Percentiles rank a stretch among this genome's conserved stretches.
These are phyloP conservation scores for Anguilla megastoma DNA, from an alignment of 2,797 vertebrate species.

Conservation along the genomic window DNA sequence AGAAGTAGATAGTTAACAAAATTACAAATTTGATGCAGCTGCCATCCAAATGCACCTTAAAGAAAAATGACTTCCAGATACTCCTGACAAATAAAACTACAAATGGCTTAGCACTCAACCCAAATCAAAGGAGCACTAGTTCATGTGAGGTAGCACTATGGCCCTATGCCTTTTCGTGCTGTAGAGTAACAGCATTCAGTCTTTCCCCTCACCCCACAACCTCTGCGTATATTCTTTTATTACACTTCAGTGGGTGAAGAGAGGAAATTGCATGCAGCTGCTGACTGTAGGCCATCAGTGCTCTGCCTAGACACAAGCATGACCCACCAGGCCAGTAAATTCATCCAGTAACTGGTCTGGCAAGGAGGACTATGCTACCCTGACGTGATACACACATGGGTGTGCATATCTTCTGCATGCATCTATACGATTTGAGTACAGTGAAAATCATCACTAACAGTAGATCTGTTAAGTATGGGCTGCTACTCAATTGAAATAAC, in stretches of 20 bases:
- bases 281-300: slow-evolving; percentile 75
- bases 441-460: neutral
- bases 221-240: slow-evolving; percentile 86
- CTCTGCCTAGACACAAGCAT: slow-evolving; percentile 73
- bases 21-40: neutral
- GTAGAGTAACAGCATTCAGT: slow-evolving; percentile 77
- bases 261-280: slow-evolving; percentile 85
- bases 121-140: slow-evolving; percentile 82
- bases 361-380: slow-evolving; percentile 63
- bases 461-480: neutral
- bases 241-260: slow-evolving; percentile 85
- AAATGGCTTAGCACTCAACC: slow-evolving; percentile 81
- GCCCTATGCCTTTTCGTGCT: slow-evolving; percentile 73
- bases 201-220: slow-evolving; percentile 70
- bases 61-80: neutral
- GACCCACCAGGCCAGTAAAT: slow-evolving; percentile 79
- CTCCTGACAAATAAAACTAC: slow-evolving; percentile 53
- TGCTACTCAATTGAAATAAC: neutral
- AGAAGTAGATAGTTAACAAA: neutral
- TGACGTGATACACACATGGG: slow-evolving; percentile 35
- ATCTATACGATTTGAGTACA: slow-evolving; percentile 29
- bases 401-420: slow-evolving; percentile 54
- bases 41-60: neutral
- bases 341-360: slow-evolving; percentile 76
- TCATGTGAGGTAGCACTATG: slow-evolving; percentile 77